Percentiles rank a stretch among this genome's conserved stretches.
Evolutionary conservation across 2,888 invertebrate genomes (phyloP).

Genomic region (Eumerus sabulonum): DNA sequence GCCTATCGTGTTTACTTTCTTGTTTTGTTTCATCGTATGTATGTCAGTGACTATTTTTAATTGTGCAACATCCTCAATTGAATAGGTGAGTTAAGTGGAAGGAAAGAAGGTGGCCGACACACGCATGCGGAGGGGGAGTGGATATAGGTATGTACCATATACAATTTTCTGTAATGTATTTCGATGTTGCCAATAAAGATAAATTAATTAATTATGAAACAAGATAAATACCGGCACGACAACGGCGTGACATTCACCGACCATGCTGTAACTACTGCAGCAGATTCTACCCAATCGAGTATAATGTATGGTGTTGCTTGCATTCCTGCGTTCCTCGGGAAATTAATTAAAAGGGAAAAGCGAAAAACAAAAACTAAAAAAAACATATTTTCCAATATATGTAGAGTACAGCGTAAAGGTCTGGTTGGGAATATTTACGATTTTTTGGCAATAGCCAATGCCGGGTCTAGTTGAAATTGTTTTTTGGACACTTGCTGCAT

Average conservation of each 20-base stretch:
- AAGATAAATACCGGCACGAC: constrained; percentile 15
- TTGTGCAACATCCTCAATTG: constrained; percentile 37
- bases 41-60: constrained; percentile 54
- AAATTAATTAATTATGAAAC: constrained; percentile 60
- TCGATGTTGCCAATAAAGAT: constrained; percentile 59
- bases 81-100: constrained; percentile 22
- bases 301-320: constrained; percentile 7
- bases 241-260: background rate
- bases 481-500: constrained; percentile 39
- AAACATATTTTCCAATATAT: constrained; percentile 51
- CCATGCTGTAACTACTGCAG: too few species aligned
- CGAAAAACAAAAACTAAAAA: too few species aligned
- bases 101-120: too few species aligned
- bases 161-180: constrained; percentile 42
- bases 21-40: background rate
- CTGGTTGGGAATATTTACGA: constrained; percentile 17
- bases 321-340: constrained; percentile 31
- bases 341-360: constrained; percentile 44
- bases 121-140: background rate
- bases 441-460: constrained; percentile 22
- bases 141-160: constrained; percentile 12
- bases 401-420: background rate
- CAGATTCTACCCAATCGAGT: background rate
- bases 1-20: background rate
- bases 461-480: constrained; percentile 48